A percentile compares a stretch with the other conserved stretches of the same genome.
Conservation (phyloP, 2,888 invertebrate genomes). For the Tipula vernalis region DNA sequence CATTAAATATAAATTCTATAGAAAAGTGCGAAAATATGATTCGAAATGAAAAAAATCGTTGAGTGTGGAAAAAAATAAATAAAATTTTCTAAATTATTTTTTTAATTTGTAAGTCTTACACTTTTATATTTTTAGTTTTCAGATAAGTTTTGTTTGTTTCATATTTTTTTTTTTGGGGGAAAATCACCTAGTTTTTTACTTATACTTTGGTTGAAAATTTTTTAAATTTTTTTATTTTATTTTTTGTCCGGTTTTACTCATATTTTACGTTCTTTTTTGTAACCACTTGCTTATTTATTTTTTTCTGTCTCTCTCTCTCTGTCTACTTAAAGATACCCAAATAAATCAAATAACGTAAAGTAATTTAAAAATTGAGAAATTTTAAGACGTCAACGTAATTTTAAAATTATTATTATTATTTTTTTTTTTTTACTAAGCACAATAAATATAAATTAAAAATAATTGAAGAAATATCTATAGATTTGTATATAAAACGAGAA, state of each 20-base stretch:
- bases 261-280: not conserved
- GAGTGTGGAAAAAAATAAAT: not conserved
- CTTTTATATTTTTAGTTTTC: not conserved
- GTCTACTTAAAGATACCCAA: not conserved
- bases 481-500: not conserved
- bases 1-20: not conserved
- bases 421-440: conserved; percentile 11
- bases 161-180: not conserved
- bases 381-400: not conserved
- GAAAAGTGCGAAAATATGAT: not conserved
- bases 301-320: conserved; percentile 6
- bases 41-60: not conserved
- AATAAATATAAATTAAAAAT: conserved; percentile 7
- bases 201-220: not conserved
- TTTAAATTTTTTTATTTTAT: not conserved
- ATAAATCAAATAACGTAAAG: not conserved
- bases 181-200: not conserved
- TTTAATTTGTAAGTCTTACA: not conserved
- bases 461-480: not conserved
- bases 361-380: not conserved
- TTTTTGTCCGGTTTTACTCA: conserved; percentile 5
- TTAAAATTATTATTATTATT: not conserved
- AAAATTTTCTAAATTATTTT: not conserved
- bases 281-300: not conserved
- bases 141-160: not conserved